These are phyloP conservation scores for Erethizon dorsatum DNA, from an alignment of 2,797 vertebrate genomes.

Conservation along the genomic window DNA sequence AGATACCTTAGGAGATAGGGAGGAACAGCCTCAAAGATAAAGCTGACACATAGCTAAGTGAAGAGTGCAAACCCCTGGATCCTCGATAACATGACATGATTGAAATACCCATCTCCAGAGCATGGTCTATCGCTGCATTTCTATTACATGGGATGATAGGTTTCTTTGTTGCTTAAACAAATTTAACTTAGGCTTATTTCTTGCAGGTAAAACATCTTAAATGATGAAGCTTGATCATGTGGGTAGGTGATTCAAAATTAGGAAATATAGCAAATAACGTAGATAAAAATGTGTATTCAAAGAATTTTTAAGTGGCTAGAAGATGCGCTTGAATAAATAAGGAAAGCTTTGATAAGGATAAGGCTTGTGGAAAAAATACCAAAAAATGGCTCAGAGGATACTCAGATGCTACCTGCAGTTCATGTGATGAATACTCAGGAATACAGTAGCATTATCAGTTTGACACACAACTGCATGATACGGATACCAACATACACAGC, in stretches of 20 bases:
- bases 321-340: neutral
- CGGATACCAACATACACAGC: neutral
- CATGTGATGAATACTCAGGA: neutral
- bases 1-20: neutral
- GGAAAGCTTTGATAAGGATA: neutral
- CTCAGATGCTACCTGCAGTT: neutral
- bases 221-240: neutral
- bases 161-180: neutral
- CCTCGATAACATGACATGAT: neutral
- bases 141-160: neutral
- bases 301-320: neutral
- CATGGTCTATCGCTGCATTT: neutral
- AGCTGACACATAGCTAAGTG: neutral
- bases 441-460: neutral
- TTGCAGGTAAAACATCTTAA: neutral
- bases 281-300: neutral
- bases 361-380: neutral
- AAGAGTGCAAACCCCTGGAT: neutral
- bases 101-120: neutral
- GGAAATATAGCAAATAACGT: neutral
- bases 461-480: neutral
- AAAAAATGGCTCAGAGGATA: neutral
- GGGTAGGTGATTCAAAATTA: neutral
- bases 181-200: neutral
- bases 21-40: neutral